These are phyloP conservation scores for Mnemiopsis leidyi DNA, from an alignment of 37 sponge, comb jelly and placozoan species.

Conservation along the genomic window DNA sequence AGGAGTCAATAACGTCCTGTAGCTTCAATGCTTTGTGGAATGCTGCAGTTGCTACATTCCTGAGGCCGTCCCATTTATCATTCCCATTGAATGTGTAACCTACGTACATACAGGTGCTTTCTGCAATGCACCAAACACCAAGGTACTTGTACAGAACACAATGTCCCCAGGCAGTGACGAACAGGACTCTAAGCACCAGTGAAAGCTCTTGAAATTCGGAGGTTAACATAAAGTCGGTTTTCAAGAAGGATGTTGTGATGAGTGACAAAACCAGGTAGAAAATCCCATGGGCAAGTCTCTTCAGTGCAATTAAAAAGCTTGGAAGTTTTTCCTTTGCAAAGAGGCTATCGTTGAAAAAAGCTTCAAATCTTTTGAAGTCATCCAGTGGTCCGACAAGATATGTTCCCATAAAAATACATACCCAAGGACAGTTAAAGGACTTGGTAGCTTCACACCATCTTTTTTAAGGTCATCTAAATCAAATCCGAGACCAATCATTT, in stretches of 20 bases:
- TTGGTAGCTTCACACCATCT: neutral
- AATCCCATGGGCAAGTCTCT: slow-evolving; percentile 17
- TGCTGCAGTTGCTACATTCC: slow-evolving; percentile 74
- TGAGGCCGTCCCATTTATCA: slow-evolving; percentile 66
- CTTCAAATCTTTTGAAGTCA: neutral
- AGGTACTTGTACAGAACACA: slow-evolving; percentile 66
- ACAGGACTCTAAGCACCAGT: neutral
- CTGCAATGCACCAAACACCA: slow-evolving; percentile 69
- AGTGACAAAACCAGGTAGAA: neutral
- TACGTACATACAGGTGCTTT: slow-evolving; percentile 82
- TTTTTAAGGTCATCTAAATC: neutral
- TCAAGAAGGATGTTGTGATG: neutral
- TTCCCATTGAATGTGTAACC: slow-evolving; percentile 76
- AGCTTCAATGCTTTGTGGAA: slow-evolving; percentile 68
- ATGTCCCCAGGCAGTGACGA: slow-evolving; percentile 8
- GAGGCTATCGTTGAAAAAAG: neutral
- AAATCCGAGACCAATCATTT: slow-evolving; percentile 53
- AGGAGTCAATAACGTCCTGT: slow-evolving; percentile 74
- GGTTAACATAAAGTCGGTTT: slow-evolving; percentile 5
- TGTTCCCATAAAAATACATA: slow-evolving; percentile 27
- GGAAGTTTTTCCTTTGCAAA: neutral
- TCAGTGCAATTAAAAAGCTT: neutral
- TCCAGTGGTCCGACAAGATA: slow-evolving; percentile 50
- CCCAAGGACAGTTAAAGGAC: neutral
- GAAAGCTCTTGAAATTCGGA: neutral